Evolutionary conservation across 2,888 invertebrate genomes (phyloP).

Genomic region (Drosophila planitibia): DNA sequence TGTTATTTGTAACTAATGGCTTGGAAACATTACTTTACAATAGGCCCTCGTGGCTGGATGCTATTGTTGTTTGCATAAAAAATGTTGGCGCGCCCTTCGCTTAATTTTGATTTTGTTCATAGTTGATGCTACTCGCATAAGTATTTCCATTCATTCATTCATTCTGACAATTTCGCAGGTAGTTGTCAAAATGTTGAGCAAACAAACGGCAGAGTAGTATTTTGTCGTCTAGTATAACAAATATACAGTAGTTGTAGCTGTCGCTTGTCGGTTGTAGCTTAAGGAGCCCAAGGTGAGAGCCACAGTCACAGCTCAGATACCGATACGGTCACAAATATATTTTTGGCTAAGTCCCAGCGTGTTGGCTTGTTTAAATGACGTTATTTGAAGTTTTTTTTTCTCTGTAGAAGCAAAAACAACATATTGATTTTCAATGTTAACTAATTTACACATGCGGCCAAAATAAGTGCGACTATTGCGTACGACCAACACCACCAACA

Average conservation of each 20-base stretch:
- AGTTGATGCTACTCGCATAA: constrained; percentile 31
- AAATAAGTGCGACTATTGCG: constrained; percentile 48
- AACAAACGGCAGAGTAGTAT: constrained; percentile 46
- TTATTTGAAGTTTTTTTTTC: constrained; percentile 11
- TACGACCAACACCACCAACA: constrained; percentile 5
- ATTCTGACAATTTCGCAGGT: constrained; percentile 59
- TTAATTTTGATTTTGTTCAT: constrained; percentile 38
- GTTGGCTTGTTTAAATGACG: constrained; percentile 34
- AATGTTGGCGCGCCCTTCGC: constrained; percentile 63
- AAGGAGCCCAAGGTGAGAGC: constrained; percentile 70
- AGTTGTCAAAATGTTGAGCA: constrained; percentile 66
- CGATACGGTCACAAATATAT: constrained; percentile 44
- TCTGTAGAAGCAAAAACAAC: constrained; percentile 34
- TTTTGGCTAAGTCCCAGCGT: constrained; percentile 50
- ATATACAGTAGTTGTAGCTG: constrained; percentile 3
- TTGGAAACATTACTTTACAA: neutral
- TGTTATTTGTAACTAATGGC: neutral
- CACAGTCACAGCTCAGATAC: constrained; percentile 26
- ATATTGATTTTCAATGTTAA: constrained; percentile 67
- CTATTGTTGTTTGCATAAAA: constrained; percentile 36
- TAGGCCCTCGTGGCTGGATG: constrained; percentile 12
- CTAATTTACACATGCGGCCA: constrained; percentile 67
- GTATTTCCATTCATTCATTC: constrained; percentile 66
- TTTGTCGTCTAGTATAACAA: constrained; percentile 21
- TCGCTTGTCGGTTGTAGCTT: constrained; percentile 14